These are phyloP conservation scores for Egretta garzetta DNA, from an alignment of 2,113 vertebrate genomes.

Conservation along the genomic window DNA sequence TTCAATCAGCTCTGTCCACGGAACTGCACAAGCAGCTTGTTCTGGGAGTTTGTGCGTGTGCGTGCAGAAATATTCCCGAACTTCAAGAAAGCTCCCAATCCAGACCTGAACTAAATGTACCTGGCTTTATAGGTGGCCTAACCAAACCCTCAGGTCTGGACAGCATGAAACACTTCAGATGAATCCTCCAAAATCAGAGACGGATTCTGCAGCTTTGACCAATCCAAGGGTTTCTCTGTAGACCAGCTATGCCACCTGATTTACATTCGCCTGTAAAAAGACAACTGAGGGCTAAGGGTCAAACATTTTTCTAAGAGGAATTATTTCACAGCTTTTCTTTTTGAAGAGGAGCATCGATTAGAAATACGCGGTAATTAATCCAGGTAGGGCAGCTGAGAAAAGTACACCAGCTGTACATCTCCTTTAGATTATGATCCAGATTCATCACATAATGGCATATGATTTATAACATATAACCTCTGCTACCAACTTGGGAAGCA, in stretches of 20 bases:
- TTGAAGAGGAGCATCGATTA: not conserved
- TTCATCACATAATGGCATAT: not conserved
- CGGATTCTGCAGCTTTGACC: not conserved
- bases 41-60: fast-evolving
- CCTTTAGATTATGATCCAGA: not conserved
- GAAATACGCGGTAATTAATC: not conserved
- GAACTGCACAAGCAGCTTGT: not conserved
- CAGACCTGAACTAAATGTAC: not conserved
- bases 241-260: not conserved
- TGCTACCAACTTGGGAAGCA: not conserved
- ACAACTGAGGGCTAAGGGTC: not conserved
- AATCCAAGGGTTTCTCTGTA: not conserved
- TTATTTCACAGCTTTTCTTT: not conserved
- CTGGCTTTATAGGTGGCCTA: not conserved
- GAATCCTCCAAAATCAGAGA: not conserved
- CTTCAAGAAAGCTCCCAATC: not conserved
- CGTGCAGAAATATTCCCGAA: not conserved
- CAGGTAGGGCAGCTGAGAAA: not conserved
- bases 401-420: not conserved
- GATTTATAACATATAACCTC: not conserved
- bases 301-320: not conserved
- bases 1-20: not conserved
- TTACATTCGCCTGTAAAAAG: not conserved
- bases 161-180: not conserved
- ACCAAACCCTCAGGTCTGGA: not conserved